Percentiles rank a stretch among this genome's conserved stretches.
These are phyloP conservation scores for Drosophila parabipectinata DNA, from an alignment of 1,140 invertebrate genomes.

Conservation along the genomic window DNA sequence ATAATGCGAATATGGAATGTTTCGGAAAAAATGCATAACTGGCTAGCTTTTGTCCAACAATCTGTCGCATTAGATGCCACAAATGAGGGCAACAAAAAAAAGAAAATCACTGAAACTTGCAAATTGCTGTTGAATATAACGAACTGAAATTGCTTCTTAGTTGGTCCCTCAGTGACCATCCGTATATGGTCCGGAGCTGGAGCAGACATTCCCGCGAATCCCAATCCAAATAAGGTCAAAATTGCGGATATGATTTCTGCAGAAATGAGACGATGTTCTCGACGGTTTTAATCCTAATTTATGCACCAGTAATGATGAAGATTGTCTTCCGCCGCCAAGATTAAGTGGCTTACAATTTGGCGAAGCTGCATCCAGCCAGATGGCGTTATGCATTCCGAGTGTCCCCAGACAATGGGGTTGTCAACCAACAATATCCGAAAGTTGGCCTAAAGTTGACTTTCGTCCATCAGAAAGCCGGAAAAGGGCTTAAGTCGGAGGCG, in stretches of 20 bases:
- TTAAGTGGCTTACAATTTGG: slow-evolving; percentile 72
- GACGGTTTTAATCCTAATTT: slow-evolving; percentile 73
- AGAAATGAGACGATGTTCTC: slow-evolving; percentile 41
- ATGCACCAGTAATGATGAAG: slow-evolving; percentile 81
- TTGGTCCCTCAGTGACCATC: slow-evolving; percentile 57
- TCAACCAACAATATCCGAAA: slow-evolving; percentile 26
- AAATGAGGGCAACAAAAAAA: slow-evolving; percentile 1
- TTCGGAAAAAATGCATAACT: slow-evolving; percentile 44
- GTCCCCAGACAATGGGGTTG: slow-evolving; percentile 40
- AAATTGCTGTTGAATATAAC: slow-evolving; percentile 44
- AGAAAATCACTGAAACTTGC: slow-evolving; percentile 2
- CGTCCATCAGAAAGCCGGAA: slow-evolving; percentile 53
- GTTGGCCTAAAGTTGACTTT: slow-evolving; percentile 56
- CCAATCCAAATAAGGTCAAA: slow-evolving; percentile 74
- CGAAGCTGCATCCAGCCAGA: slow-evolving; percentile 52
- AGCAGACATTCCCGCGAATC: slow-evolving; percentile 35
- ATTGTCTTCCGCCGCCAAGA: slow-evolving; percentile 48
- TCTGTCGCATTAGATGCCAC: slow-evolving; percentile 61
- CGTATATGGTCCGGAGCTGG: slow-evolving; percentile 41
- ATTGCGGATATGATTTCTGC: slow-evolving; percentile 72
- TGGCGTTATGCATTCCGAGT: slow-evolving; percentile 69
- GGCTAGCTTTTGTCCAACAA: slow-evolving; percentile 21
- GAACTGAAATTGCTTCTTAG: slow-evolving; percentile 42
- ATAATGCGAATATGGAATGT: slow-evolving; percentile 62
- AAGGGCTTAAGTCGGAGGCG: slow-evolving; percentile 50